Evolutionary conservation across 2,113 vertebrate genomes (phyloP).

Genomic region (Bubo blakistoni): DNA sequence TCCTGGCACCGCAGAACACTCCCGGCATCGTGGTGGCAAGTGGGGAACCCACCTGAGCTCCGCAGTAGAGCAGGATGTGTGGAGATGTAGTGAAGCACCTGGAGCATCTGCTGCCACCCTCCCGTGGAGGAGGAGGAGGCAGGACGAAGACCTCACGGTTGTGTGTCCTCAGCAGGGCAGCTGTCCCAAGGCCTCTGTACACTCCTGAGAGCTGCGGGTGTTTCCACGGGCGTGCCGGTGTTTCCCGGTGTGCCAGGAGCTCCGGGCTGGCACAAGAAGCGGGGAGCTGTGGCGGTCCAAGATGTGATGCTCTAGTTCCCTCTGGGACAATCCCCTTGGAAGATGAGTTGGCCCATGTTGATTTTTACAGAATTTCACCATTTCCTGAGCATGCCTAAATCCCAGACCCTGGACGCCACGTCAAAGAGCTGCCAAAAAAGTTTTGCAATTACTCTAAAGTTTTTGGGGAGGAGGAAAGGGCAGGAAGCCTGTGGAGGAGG

Average conservation of each 20-base stretch:
- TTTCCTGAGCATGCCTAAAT: background rate
- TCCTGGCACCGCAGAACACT: too few species aligned
- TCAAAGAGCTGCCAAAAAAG: background rate
- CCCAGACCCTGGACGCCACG: accelerated
- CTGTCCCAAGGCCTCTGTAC: accelerated
- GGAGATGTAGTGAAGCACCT: accelerated
- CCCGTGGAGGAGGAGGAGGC: background rate
- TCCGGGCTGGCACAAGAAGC: accelerated
- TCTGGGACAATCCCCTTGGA: background rate
- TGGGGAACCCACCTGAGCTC: background rate
- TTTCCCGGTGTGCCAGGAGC: background rate
- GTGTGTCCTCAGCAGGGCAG: background rate
- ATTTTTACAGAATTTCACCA: background rate
- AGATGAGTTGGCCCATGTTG: background rate
- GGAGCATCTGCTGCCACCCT: background rate
- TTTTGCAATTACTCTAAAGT: background rate
- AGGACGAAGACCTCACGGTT: background rate
- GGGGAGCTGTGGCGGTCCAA: accelerated
- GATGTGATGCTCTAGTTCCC: background rate
- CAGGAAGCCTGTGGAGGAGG: background rate
- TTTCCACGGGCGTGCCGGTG: accelerated
- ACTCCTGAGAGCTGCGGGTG: background rate
- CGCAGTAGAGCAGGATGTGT: accelerated
- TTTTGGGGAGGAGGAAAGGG: background rate
- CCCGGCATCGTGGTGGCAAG: accelerated